Evolutionary conservation across 2,797 vertebrate genomes (phyloP), one percentile per base, ranked within the genome.

Genomic region (Lagocephalus sceleratus): DNA sequence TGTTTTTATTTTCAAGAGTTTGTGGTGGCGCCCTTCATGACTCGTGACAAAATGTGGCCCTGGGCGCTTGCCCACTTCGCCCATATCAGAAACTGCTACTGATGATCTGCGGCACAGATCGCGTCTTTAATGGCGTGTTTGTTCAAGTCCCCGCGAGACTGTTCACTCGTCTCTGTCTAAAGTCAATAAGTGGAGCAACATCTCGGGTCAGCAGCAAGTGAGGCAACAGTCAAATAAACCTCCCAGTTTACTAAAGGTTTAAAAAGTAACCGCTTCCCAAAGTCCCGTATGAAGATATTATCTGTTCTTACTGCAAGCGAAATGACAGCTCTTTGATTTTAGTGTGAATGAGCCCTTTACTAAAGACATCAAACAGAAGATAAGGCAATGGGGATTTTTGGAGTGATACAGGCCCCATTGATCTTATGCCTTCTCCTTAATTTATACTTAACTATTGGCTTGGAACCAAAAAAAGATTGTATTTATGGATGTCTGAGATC

Each of bases 361-460:
- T 83, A 68, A 65, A 76, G 79, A 88, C 90, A 87, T 92, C 89
- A 91, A 92, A 91, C 84, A 81, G 59, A 86, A 79, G 82, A 76
- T 78, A 87, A 89, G 90, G 86, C 84, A 79, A 78, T 1, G 17
- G 75, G 85, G 87, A 91, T 90, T 89, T 44, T 87, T 66, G 83
- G 75, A 79, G 75, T 64, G 79, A 89, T 87, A 81, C 67, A 85
- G 89, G 85, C 71, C 70, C 75, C 78, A 90, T 83, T 88, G 87
- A 90, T 90, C 84, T 86, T 66, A 68, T 20, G 84, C 85, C 89
- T 90, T 90, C 82, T 89, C 88, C 82, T 87, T 88, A 83, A 90
- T 88, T 90, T 87, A 82, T 87, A 86, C 87, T 87, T 88, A 91
- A 89, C 84, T 74, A 73, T 68, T 86, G 83, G 78, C 86, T 86